Base-by-base conservation (phyloP, 2,113 vertebrate species). In the Coptodon rendalli region DNA sequence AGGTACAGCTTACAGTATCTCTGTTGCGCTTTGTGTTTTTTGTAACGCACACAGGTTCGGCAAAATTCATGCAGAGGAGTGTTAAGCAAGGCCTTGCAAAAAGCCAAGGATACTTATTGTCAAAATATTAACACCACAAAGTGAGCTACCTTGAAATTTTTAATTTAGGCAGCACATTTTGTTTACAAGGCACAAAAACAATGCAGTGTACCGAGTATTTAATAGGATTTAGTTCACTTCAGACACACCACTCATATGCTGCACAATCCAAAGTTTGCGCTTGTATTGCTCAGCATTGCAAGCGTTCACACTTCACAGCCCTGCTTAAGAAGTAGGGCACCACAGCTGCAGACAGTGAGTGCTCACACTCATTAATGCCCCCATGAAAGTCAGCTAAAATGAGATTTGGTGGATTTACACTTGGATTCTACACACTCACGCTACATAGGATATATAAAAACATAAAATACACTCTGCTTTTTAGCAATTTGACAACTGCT, bases 171-270 rank as follows among this genome's bases (percentile, higher is more conserved):
- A 78, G 63, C 82, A 10, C 80, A 68, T 82, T 92, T 92, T 90
- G 91, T 94, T 92, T 95, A 94, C 91, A 88, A 78, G 93, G 86
- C 89, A 36, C 82, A 87, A 87, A 68, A 80, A 95, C 93, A 95
- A 94, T 91, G 78, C 85, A 86, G 87, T 88, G 91, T 81, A 86
- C 22, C 63, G 4, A 78, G 85, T 89, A 90, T 92, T 92, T 95
- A 96, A 96, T 94, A 85, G 95, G 94, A 95, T 96, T 96, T 94
- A 76, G 91, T 89, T 94, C 90, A 94, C 95, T 93, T 93, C 90
- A 94, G 88, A 94, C 92, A 87, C 83, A 83, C 63, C 87, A 89
- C 84, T 94, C 86, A 79, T 59, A 84, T 79, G 88, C 92, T 89
- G 79, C 87, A 53, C 61, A 91, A 91, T 90, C 84, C 90, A 91